Evolutionary conservation across 2,113 vertebrate species (phyloP).

Genomic region (Taxidea taxus): DNA sequence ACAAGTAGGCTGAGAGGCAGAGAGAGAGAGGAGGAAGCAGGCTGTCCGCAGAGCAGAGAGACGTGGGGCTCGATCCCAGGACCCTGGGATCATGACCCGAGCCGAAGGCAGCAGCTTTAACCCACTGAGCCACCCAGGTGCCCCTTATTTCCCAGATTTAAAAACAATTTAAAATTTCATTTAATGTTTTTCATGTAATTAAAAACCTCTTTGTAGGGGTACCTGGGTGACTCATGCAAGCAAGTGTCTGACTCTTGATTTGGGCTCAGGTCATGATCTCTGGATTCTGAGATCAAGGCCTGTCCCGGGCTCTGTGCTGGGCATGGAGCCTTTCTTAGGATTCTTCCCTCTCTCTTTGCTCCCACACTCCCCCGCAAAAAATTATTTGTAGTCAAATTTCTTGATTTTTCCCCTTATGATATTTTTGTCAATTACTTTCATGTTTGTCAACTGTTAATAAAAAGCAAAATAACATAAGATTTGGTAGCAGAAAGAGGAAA

Average conservation of each 20-base stretch:
- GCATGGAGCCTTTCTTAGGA: background rate
- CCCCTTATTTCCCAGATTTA: background rate
- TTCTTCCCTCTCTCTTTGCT: background rate
- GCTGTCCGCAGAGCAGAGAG: too few relatives aligned
- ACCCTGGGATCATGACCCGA: too few relatives aligned
- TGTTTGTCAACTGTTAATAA: background rate
- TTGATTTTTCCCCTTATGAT: background rate
- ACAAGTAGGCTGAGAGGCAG: too few relatives aligned
- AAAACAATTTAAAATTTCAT: slow-evolving; percentile 18
- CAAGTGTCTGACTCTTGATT: background rate
- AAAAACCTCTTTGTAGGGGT: slow-evolving; percentile 7
- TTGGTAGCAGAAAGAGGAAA: slow-evolving; percentile 14
- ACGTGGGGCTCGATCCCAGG: too few relatives aligned
- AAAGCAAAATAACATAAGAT: background rate
- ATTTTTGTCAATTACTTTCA: slow-evolving; percentile 41
- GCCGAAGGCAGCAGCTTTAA: too few relatives aligned
- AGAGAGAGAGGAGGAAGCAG: too few relatives aligned
- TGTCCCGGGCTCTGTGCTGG: background rate
- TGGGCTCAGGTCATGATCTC: background rate
- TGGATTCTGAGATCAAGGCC: background rate
- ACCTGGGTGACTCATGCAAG: background rate
- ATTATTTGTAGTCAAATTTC: slow-evolving; percentile 26
- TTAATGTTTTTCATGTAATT: slow-evolving; percentile 9
- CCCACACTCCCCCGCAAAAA: too few relatives aligned
- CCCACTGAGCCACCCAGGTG: too few relatives aligned